Base-by-base conservation (phyloP, 1,140 invertebrate genomes). In the Hermetia illucens region DNA sequence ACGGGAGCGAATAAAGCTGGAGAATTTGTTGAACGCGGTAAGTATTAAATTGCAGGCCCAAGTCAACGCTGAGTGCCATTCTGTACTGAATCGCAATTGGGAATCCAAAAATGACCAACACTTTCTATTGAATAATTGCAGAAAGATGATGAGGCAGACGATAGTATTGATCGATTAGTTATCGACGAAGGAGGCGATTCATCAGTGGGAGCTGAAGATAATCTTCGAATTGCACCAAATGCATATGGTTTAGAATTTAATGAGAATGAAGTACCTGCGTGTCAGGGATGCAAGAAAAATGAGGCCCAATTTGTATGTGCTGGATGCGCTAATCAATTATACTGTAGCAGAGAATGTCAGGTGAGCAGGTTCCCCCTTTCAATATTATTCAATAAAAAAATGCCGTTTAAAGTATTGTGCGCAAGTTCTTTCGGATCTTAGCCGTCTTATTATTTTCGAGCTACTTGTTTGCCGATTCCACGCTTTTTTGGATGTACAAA, bases 271-370 rank as follows among this genome's bases (percentile, higher is more conserved):
- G 68, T 76, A 34, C 76, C 75, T 15, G 62, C 71, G 44, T 89
- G 85, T 62, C 83, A 88, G 69, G 79, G 83, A 24, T 89, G 85
- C 56, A 70, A 79, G 29, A 70, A 75, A 25, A 72, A 74, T 44
- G 66, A 77, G 39, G 84, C 84, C 21, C 79, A 82, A 56, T 88
- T 85, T 53, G 79, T 88, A 17, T 90, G 86, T 57, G 80, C 82
- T 37, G 82, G 79, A 17, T 90, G 86, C 55, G 77, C 76, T 36
- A 86, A 84, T 63, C 83, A 88, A 63, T 89, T 84, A 83, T 90
- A 90, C 55, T 90, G 86, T 68, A 84, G 79, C 53, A 64, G 81
- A 36, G 80, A 86, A 47, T 90, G 86, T 58, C 86, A 90, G 75
- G 85, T 88, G 63, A 45, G 47, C 25, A n/a, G 30, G 24, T 20